Evolutionary conservation across 1,140 invertebrate species (phyloP), one percentile per base, ranked within the genome.

Genomic region (Linepithema humile): DNA sequence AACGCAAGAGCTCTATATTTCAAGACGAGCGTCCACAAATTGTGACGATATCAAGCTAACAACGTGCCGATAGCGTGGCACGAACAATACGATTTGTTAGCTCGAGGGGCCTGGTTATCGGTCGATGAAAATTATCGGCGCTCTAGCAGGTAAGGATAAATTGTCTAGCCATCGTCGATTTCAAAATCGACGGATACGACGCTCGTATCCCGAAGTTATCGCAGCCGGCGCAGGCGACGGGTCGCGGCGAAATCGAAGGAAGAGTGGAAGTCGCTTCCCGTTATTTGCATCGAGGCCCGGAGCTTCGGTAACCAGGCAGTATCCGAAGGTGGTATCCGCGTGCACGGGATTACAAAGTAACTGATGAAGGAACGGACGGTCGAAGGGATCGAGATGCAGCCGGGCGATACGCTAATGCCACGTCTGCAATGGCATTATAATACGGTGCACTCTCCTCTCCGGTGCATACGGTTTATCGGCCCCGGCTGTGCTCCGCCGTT

Each of bases 361-460:
- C 77, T 74, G 85, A 88, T 60, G 85, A 89, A 90, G 85, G 82
- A 83, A 88, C 85, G 83, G 48, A 83, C 67, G 84, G 69, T 32
- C 82, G 74, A 64, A 89, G 69, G 84, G 84, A 85, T 89, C 77
- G 85, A 90, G 89, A 90, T 90, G 45, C 67, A 82, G 40, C 48
- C 82, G n/a, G 40, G 26, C 53, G 89, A 90, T 90, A 90, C 87
- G 87, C 83, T 90, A 90, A 90, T 90, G 85, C 88, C 85, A 78
- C 74, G 89, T 89, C 87, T 84, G 83, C 87, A 85, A 88, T 86
- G 84, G 87, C 85, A 88, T 89, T 90, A 88, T 90, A 90, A 90
- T 88, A 89, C 87, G 70, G 82, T 84, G 67, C 77, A 45, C 83
- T 88, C 72, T 62, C 57, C 65, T 57, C 69, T 62, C 45, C 72